Evolutionary conservation across 2,113 vertebrate species (phyloP).

Genomic region (Agelaius tricolor): DNA sequence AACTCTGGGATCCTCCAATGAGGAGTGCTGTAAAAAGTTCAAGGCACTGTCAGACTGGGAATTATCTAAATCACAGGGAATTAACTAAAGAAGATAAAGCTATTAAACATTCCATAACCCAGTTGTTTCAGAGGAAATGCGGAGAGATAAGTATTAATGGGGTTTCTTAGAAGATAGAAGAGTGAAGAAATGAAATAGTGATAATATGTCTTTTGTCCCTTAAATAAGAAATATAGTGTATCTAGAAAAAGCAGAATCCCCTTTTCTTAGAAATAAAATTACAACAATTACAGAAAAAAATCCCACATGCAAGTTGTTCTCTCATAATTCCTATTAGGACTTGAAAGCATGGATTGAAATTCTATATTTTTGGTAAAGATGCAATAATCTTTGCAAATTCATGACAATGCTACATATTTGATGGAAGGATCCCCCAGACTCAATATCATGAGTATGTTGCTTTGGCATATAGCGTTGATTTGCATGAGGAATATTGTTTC

Average conservation of each 20-base stretch:
- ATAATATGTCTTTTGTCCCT: background rate
- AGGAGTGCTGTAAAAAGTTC: background rate
- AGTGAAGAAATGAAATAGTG: background rate
- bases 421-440: background rate
- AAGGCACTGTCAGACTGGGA: background rate
- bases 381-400: background rate
- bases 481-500: background rate
- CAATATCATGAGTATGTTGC: background rate
- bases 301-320: background rate
- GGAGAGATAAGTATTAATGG: background rate
- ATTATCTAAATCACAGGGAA: background rate
- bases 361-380: background rate
- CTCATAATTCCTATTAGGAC: background rate
- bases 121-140: background rate
- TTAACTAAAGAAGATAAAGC: slow-evolving; percentile 34
- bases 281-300: background rate
- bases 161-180: background rate
- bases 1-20: background rate
- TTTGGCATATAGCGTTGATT: background rate
- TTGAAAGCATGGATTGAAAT: background rate
- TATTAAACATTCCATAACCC: slow-evolving; percentile 1
- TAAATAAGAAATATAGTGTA: background rate
- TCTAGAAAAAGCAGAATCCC: background rate
- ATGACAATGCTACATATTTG: background rate
- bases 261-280: background rate